Base-by-base conservation (phyloP, 1,140 invertebrate species). In the Aphaenogaster floridana region DNA sequence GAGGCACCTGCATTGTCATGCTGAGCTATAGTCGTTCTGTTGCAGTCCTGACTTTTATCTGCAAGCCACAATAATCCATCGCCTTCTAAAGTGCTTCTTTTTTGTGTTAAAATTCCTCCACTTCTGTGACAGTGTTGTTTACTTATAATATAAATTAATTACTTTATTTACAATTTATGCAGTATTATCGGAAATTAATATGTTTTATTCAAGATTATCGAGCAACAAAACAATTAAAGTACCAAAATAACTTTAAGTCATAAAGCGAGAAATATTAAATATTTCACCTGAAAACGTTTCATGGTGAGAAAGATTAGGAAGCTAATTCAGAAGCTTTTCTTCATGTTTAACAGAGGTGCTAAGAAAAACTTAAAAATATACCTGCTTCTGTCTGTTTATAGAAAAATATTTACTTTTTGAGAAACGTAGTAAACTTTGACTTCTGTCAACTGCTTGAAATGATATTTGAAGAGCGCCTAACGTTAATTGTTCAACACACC, bases 1-100 rank as follows among this genome's bases (percentile, higher is more conserved):
- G 93, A 94, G 94, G 93, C 94, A 95, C 94, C 95, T 95, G 95
- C 95, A 95, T 95, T 95, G 95, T 95, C 95, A 95, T 95, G 93
- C 94, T 93, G 91, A 94, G 92, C 91, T 92, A 86, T 80, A 89
- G 87, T 91, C 92, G 92, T 92, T 91, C 80, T 69, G 86, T 84
- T 88, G 87, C 78, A 88, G 88, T 83, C 79, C 71, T 68, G 36
- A 45, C 87, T 90, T 90, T 90, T 90, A 90, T 90, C 89, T 81
- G 88, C 80, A 52, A 90, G 86, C 86, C 87, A 90, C 89, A 90
- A 88, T 87, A 87, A 85, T 61, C 59, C 74, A 52, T 80, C 89
- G 59, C 50, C 50, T 74, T 64, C 34, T 52, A 45, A 72, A 86
- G 34, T 74, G 52, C 39, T 76, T 42, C 61, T 59, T 50, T 74